Percentiles rank a stretch among this genome's conserved stretches.
Evolutionary conservation across 2,888 invertebrate genomes (phyloP).

Genomic region (Cheilosia urbana): DNA sequence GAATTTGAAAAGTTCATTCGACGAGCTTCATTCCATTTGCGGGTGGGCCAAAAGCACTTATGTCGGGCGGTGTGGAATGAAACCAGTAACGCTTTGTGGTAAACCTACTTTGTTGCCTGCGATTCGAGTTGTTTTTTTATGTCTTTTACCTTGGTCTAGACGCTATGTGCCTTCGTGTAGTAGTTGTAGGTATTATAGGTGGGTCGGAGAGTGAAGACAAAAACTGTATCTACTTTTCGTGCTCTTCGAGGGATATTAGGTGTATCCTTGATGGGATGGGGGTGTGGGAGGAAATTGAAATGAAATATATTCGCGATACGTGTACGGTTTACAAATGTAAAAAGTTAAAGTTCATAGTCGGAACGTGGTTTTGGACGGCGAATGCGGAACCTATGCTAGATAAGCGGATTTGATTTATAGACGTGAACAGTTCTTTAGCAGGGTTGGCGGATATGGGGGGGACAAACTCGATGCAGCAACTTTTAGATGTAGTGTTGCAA

Average conservation of each 20-base stretch:
- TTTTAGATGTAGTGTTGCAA: constrained; percentile 21
- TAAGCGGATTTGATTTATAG: constrained; percentile 62
- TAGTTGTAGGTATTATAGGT: constrained; percentile 4
- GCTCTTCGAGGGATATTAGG: constrained; percentile 11
- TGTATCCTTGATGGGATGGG: neutral
- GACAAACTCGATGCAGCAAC: constrained; percentile 5
- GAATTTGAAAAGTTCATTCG: constrained; percentile 66
- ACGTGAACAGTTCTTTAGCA: constrained; percentile 34
- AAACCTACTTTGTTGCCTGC: constrained; percentile 49
- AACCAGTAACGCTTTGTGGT: constrained; percentile 59
- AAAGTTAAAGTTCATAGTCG: constrained; percentile 45
- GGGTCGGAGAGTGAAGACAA: constrained; percentile 40
- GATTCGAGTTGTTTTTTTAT: constrained; percentile 10
- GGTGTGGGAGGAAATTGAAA: constrained; percentile 59
- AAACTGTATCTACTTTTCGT: constrained; percentile 51
- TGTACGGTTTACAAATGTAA: constrained; percentile 62
- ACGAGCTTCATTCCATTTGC: constrained; percentile 29
- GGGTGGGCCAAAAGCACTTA: constrained; percentile 38
- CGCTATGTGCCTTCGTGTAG: constrained; percentile 42
- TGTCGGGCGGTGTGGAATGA: neutral
- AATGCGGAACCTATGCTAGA: constrained; percentile 43
- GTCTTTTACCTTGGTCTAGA: constrained; percentile 56
- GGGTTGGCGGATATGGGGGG: neutral
- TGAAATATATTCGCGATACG: constrained; percentile 72
- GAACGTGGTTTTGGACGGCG: constrained; percentile 35